Evolutionary conservation across 2,113 vertebrate species (phyloP), one percentile per base, ranked within the genome.

Genomic region (Bostrychus sinensis): DNA sequence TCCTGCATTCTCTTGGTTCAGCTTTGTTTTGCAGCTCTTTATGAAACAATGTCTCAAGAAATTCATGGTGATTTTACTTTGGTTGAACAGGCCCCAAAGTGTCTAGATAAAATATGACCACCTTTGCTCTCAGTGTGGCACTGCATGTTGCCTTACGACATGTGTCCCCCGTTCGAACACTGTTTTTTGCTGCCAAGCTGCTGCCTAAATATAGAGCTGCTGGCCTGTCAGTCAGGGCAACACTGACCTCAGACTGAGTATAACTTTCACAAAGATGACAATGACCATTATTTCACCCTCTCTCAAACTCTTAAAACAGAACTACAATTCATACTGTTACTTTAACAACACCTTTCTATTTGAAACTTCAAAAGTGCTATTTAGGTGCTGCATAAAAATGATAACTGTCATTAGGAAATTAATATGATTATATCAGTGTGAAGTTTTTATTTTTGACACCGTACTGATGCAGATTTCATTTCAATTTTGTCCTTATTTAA

Each of bases 191-290:
- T 84, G 75, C 81, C 71, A 79, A 75, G 78, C 73, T 62, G 72
- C 66, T 28, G 71, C 58, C 74, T 90, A 86, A 85, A 87, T 83
- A 82, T 88, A 90, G 86, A 72, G 55, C 20, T 2, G 11, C 61
- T 66, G 76, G 43, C 66, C 61, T 70, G 54, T 68, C 72, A 76
- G 76, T 72, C 46, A 50, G 41, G 50, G 74, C 70, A 68, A 39
- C 56, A 43, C 57, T 80, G 81, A 82, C 86, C 81, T 82, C 62
- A 63, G 72, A 71, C 68, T 63, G 38, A 79, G 67, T 66, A 61
- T 68, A 80, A 84, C 68, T 28, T 42, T 36, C 26, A 16, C 39
- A 65, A 68, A 75, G 32, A 72, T 70, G 64, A 75, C 46, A 66
- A 65, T 73, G 62, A 56, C 75, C 6, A 32, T 60, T 38, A 62